A percentile compares a stretch with the other conserved stretches of the same genome.
Evolutionary conservation across 2,113 vertebrate genomes (phyloP).

Genomic region (Porphyrio hochstetteri): DNA sequence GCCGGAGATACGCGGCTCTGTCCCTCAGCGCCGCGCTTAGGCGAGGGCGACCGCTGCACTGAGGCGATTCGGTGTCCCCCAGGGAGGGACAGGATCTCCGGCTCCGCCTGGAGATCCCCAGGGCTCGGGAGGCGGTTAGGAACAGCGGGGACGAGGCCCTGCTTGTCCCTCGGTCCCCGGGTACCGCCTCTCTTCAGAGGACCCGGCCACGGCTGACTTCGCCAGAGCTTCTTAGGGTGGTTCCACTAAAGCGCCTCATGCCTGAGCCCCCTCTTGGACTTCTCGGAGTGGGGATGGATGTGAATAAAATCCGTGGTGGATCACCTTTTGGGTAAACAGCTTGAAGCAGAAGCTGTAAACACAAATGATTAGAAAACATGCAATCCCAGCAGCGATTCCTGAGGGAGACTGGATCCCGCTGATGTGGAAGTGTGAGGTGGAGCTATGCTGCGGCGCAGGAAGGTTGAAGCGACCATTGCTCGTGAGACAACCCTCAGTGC

Average conservation of each 20-base stretch:
- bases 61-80: background rate
- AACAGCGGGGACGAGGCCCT: background rate
- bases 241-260: rapidly evolving
- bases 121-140: background rate
- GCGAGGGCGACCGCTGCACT: background rate
- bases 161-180: background rate
- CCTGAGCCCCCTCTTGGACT: background rate
- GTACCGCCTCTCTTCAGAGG: rapidly evolving
- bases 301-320: background rate
- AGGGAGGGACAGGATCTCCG: rapidly evolving
- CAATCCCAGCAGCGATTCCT: background rate
- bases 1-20: background rate
- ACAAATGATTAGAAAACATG: rapidly evolving
- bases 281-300: background rate
- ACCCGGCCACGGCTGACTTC: rapidly evolving
- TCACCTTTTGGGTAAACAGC: rapidly evolving
- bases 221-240: background rate
- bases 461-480: rapidly evolving
- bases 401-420: background rate
- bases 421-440: rapidly evolving
- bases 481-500: background rate
- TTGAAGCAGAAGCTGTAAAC: background rate
- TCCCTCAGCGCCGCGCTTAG: background rate
- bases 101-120: background rate
- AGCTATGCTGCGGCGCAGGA: rapidly evolving